A percentile compares a stretch with the other conserved stretches of the same genome.
These are phyloP conservation scores for Gonioctena quinquepunctata DNA, from an alignment of 1,140 invertebrate species.

Conservation along the genomic window DNA sequence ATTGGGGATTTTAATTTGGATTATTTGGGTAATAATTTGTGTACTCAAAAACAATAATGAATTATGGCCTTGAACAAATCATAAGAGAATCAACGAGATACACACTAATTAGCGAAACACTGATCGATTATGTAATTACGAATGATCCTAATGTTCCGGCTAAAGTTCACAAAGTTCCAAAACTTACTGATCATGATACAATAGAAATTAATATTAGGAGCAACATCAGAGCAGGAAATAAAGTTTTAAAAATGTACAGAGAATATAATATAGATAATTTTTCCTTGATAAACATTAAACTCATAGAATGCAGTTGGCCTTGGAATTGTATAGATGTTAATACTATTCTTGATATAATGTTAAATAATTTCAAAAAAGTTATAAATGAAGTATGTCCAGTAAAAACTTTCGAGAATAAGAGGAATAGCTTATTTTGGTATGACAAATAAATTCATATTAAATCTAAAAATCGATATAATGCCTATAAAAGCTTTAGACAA, in stretches of 20 bases:
- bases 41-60: neutral
- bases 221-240: neutral
- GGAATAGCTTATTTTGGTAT: too few relatives aligned
- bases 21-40: neutral
- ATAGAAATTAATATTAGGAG: neutral
- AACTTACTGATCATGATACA: too few relatives aligned
- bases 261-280: too few relatives aligned
- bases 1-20: neutral
- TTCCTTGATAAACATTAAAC: too few relatives aligned
- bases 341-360: neutral
- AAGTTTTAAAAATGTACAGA: too few relatives aligned
- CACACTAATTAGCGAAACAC: neutral
- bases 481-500: slow-evolving; percentile 1
- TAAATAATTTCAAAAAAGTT: neutral
- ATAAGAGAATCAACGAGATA: neutral
- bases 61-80: neutral
- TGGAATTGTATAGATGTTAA: neutral
- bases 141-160: neutral
- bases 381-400: neutral
- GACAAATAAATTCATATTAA: too few relatives aligned
- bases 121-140: neutral
- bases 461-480: neutral
- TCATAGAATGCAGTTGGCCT: too few relatives aligned
- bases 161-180: neutral
- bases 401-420: too few relatives aligned